phyloP scores from a whole-genome alignment of 2,888 invertebrate genomes.

The Julus scanicus region DNA sequence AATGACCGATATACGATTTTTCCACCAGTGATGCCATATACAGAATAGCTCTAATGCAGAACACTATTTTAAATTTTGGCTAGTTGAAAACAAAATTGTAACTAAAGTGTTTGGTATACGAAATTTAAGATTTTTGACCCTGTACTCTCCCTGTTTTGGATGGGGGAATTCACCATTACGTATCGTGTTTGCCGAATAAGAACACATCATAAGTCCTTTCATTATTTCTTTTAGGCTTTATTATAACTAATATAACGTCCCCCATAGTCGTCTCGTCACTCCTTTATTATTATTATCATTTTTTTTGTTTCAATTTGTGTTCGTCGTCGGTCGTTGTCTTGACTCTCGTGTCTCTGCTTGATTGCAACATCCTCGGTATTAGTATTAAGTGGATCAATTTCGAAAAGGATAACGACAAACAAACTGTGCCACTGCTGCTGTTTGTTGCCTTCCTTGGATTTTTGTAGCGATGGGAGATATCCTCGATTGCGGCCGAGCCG shows the following conservation, averaged over 20 bases:
- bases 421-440: background rate
- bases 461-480: background rate
- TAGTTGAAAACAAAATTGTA: too few relatives aligned
- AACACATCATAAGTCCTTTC: background rate
- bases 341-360: background rate
- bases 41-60: too few relatives aligned
- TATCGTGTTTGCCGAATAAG: background rate
- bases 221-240: conserved; percentile 22
- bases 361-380: conserved; percentile 39
- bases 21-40: too few relatives aligned
- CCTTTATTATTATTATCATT: conserved; percentile 37
- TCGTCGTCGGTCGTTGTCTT: conserved; percentile 6
- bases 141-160: too few relatives aligned
- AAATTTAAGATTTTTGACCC: background rate
- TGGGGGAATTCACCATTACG: too few relatives aligned
- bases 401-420: conserved; percentile 36
- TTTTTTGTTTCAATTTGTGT: conserved; percentile 35
- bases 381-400: conserved; percentile 39
- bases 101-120: too few relatives aligned
- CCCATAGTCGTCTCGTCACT: conserved; percentile 31
- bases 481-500: background rate
- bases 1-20: too few relatives aligned
- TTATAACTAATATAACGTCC: conserved; percentile 39
- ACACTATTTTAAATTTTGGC: too few relatives aligned
- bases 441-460: conserved; percentile 22